These are phyloP conservation scores for Leucoma salicis DNA, from an alignment of 2,888 invertebrate species.

Conservation along the genomic window DNA sequence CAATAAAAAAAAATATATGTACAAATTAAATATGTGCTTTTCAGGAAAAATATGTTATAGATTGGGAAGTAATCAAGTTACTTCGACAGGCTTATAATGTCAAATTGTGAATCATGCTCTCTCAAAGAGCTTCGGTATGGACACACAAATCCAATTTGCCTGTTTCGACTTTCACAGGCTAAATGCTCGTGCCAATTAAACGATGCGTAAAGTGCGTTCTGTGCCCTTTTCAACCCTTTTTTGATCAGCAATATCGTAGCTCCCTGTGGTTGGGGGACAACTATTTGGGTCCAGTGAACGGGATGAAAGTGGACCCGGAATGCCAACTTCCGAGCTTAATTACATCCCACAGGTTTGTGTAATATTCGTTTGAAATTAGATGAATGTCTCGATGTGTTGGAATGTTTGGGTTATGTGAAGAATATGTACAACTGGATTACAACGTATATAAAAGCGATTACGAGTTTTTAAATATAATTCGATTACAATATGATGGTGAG, in stretches of 20 bases:
- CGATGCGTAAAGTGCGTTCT: slow-evolving; percentile 70
- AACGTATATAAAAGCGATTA: not conserved
- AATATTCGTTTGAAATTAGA: slow-evolving; percentile 41
- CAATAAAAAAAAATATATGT: too few species aligned
- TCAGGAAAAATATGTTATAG: slow-evolving; percentile 49
- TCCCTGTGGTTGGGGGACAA: slow-evolving; percentile 42
- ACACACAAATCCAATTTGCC: slow-evolving; percentile 74
- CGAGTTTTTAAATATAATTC: too few species aligned
- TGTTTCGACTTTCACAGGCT: slow-evolving; percentile 70
- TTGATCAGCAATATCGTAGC: slow-evolving; percentile 46
- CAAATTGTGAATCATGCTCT: slow-evolving; percentile 65
- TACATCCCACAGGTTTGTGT: slow-evolving; percentile 37
- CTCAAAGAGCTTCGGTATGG: slow-evolving; percentile 65
- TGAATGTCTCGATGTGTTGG: slow-evolving; percentile 24
- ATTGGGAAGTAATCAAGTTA: slow-evolving; percentile 72
- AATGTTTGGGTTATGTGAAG: slow-evolving; percentile 1
- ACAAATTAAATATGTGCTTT: slow-evolving; percentile 29
- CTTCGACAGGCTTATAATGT: slow-evolving; percentile 58
- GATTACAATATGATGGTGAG: too few species aligned
- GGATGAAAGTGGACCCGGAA: slow-evolving; percentile 48
- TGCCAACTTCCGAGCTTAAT: slow-evolving; percentile 41
- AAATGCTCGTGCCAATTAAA: slow-evolving; percentile 75
- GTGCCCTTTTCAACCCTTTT: slow-evolving; percentile 52
- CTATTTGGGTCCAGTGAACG: slow-evolving; percentile 46
- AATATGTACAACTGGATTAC: not conserved